Base-by-base conservation (phyloP, 2,797 vertebrate genomes). In the Perodicticus potto region DNA sequence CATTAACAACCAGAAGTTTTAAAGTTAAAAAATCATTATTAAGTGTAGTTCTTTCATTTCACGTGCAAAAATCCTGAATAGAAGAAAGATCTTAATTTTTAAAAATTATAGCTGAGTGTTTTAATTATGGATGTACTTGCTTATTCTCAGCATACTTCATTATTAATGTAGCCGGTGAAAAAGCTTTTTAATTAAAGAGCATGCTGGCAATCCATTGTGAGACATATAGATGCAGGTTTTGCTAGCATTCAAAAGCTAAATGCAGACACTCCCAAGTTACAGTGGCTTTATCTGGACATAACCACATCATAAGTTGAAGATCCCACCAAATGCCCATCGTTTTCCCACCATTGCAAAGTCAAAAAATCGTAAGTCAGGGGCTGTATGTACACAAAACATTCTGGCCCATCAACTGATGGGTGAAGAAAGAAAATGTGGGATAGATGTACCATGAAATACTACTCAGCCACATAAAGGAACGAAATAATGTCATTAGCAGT, bases 111-210 rank as follows among this genome's bases (percentile, higher is more conserved):
- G 97, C 65, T 25, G 87, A 96, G 95, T 95, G 94, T 95, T 97
- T 97, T 97, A 97, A 98, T 98, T 97, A 97, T 97, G 93, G 91
- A 97, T 97, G 97, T 70, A 93, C 96, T 98, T 97, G 94, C 93
- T 94, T 97, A 97, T 97, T 97, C 90, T 97, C 81, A 96, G 97
- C 94, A 89, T 94, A 96, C 86, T 98, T 97, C 95, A 97, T 98
- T 97, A 98, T 97, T 97, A 96, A 97, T 97, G 95, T 96, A 93
- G 96, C 85, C 22, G 11, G 97, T 97, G 96, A 96, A 97, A 97
- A 93, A 96, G 96, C 96, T 97, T 97, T 97, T 97, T 97, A 97
- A 97, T 97, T 97, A 97, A 97, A 97, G 94, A 96, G 95, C 96
- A 95, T 93, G 95, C 97, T 97, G 97, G 95, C 96, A 97, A 94